Evolutionary conservation across 2,888 invertebrate genomes (phyloP).

Genomic region (Spatulosminthurus flaviceps): DNA sequence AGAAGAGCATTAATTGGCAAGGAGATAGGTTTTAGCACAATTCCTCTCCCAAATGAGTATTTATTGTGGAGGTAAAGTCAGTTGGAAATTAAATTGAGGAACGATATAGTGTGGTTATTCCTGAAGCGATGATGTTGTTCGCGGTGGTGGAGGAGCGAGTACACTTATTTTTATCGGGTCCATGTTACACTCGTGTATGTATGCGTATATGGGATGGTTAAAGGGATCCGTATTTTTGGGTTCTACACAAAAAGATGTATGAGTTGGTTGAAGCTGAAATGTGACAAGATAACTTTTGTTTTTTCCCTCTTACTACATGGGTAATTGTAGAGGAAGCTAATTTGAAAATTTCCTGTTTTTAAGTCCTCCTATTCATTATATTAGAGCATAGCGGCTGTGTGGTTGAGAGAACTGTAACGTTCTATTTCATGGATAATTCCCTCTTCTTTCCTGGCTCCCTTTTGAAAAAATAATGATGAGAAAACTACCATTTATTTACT

Average conservation of each 20-base stretch:
- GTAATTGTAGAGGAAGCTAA: constrained; percentile 62
- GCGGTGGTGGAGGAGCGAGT: no score
- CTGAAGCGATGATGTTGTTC: no score
- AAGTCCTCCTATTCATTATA: constrained; percentile 57
- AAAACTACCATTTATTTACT: constrained; percentile 55
- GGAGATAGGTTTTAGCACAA: background rate
- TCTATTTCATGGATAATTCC: constrained; percentile 55
- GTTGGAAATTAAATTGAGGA: background rate
- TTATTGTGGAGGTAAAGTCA: background rate
- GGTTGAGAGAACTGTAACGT: constrained; percentile 50
- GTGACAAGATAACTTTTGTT: constrained; percentile 36
- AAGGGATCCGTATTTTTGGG: background rate
- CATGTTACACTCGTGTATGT: background rate
- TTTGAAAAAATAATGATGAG: constrained; percentile 50
- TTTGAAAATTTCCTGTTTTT: constrained; percentile 62
- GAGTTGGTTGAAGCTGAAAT: constrained; percentile 31
- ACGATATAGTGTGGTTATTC: no score
- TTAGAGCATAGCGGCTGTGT: constrained; percentile 33
- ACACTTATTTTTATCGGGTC: background rate
- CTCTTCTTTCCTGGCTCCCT: constrained; percentile 40
- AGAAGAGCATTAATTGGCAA: constrained; percentile 6
- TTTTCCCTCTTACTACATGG: constrained; percentile 29
- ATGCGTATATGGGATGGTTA: background rate
- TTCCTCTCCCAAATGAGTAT: background rate
- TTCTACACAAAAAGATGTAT: constrained; percentile 20